Conservation (phyloP, 2,888 invertebrate genomes). For the Anaspis maculata region DNA sequence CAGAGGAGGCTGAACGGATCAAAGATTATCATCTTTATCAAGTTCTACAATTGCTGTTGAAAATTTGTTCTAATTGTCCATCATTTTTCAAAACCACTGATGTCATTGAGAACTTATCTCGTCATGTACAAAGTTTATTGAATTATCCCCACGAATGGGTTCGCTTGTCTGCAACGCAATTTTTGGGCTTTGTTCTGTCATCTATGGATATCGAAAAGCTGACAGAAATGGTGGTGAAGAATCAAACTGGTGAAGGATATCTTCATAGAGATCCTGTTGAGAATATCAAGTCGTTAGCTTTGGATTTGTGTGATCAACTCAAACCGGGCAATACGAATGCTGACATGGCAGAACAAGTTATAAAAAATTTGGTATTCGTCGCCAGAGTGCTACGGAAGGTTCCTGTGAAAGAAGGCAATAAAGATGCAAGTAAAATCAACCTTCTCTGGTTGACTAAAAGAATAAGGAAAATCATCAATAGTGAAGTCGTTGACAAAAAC, state of each 20-base stretch:
- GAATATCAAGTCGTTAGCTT: slow-evolving; percentile 55
- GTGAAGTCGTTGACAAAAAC: slow-evolving; percentile 64
- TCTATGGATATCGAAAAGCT: slow-evolving; percentile 55
- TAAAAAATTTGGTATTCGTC: slow-evolving; percentile 61
- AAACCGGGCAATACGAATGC: slow-evolving; percentile 54
- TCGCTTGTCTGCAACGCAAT: slow-evolving; percentile 65
- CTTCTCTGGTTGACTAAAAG: slow-evolving; percentile 68
- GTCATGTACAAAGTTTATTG: slow-evolving; percentile 62
- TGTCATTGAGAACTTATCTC: slow-evolving; percentile 51
- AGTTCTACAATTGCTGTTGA: slow-evolving; percentile 61
- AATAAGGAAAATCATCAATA: slow-evolving; percentile 66
- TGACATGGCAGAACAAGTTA: slow-evolving; percentile 66
- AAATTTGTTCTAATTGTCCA: slow-evolving; percentile 57
- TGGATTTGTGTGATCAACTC: slow-evolving; percentile 70
- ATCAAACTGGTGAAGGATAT: slow-evolving; percentile 27
- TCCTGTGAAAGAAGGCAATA: slow-evolving; percentile 38
- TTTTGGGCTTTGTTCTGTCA: slow-evolving; percentile 64
- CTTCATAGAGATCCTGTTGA: slow-evolving; percentile 55
- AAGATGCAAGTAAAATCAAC: slow-evolving; percentile 48
- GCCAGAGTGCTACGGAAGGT: slow-evolving; percentile 56
- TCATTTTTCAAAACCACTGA: slow-evolving; percentile 46
- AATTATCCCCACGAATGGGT: slow-evolving; percentile 85
- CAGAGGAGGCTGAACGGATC: slow-evolving; percentile 53
- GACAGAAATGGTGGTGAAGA: slow-evolving; percentile 40
- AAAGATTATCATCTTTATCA: slow-evolving; percentile 71